Base-by-base conservation (phyloP, 2,888 invertebrate genomes). In the Acanthosepion pharaonis region DNA sequence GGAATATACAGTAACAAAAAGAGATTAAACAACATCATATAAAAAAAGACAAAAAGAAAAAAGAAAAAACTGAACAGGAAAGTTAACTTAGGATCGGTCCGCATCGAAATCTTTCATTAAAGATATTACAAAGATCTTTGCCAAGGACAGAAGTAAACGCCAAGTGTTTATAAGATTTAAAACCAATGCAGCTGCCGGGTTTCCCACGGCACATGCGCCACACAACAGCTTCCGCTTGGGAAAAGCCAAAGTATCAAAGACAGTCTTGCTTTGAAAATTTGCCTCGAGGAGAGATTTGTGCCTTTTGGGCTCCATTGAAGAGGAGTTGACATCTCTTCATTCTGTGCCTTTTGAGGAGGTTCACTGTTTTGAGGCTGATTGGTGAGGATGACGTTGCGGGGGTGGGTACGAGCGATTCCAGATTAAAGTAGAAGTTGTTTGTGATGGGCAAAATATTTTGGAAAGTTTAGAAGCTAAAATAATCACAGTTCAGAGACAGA, bases 81-180 rank as follows among this genome's bases (percentile, higher is more conserved):
- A 59, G 59, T 6, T 59, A 59, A 59, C 59, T 3, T 23, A 23
- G 59, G 20, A 59, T 20, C 59, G 6, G 59, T 23, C 20, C 20
- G 55, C 55, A 55, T 55, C 20, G 55, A 18, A 55, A 55, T 23
- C 55, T 55, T 59, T 59, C 59, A 59, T 23, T 59, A 23, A 59
- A 20, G 4, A 23, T 59, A 23, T 20, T 59, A 59, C 59, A 59
- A 59, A 59, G 59, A 20, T 59, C 55, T 55, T 28, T 15, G n/a
- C n/a, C n/a, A 78, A n/a, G 8, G 9, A 28, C 15, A 28, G n/a
- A 28, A n/a, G n/a, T 78, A 33, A 78, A n/a, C 78, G 78, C n/a
- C 78, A 78, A 78, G 78, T 78, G 78, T 78, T 78, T 78, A 78
- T n/a, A 78, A n/a, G n/a, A 78, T 78, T n/a, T n/a, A 78, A 78